Evolutionary conservation across 2,113 vertebrate species (phyloP), one percentile per base, ranked within the genome.

Genomic region (Bagarius yarrelli): DNA sequence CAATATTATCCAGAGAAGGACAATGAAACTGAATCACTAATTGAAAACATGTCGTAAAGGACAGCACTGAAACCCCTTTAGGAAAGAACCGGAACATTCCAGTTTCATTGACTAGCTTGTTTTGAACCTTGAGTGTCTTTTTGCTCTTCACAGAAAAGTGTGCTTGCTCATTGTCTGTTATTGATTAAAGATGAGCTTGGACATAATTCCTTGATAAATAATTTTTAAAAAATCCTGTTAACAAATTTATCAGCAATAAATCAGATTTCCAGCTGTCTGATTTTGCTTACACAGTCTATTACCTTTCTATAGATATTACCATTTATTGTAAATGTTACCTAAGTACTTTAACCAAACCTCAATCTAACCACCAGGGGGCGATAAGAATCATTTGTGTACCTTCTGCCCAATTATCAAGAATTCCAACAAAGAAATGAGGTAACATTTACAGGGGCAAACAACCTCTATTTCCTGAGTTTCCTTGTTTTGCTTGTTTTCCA

Each of bases 161-260:
- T 56, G 19, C 34, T 74, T 74, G 50, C 21, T 74, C 34, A 34
- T 55, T 12, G 52, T 27, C 25, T 55, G 16, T 73, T 34, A 30
- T 16, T 55, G 27, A 21, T 53, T 52, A 55, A 34, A n/a, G n/a
- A n/a, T n/a, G n/a, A n/a, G n/a, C n/a, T n/a, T n/a, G n/a, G n/a
- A 73, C 18, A 21, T 6, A 52, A 27, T 11, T 9, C 55, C 12
- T 73, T 73, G 21, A 55, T 55, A 19, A 6, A 57, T 36, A 55
- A 74, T 0, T 13, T 8, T 57, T 40, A 59, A 6, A 36, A 34
- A 55, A 74, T 30, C 19, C 11, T 56, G 3, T n/a, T 34, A 74
- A 34, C 53, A 74, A 23, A 74, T 21, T 56, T 50, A 55, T 34
- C 19, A 74, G 18, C 11, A 74, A 74, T 21, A 74, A 74, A 27